These are phyloP conservation scores for Erannis defoliaria DNA, from an alignment of 2,888 invertebrate species.

Conservation along the genomic window DNA sequence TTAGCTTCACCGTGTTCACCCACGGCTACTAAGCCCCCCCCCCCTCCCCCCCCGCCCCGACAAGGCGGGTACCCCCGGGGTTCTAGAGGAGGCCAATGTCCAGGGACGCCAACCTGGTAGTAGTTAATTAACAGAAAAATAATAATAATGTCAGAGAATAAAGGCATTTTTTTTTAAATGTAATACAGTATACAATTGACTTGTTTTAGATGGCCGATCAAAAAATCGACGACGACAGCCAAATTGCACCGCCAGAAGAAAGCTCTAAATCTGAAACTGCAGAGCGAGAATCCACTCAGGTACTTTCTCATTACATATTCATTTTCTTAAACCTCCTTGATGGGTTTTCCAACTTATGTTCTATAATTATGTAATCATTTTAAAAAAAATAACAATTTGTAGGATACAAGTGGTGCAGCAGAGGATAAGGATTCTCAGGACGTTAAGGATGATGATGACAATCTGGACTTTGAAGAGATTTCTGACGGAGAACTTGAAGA, in stretches of 20 bases:
- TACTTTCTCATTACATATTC: slow-evolving; percentile 47
- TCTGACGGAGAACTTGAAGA: slow-evolving; percentile 96
- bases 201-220: slow-evolving; percentile 74
- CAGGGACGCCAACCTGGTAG: too few relatives aligned
- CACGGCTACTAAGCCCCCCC: too few relatives aligned
- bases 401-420: slow-evolving; percentile 77
- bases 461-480: slow-evolving; percentile 95
- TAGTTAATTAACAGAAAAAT: too few relatives aligned
- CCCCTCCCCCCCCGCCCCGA: too few relatives aligned
- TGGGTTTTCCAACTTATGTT: not conserved
- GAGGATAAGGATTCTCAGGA: slow-evolving; percentile 83
- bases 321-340: not conserved
- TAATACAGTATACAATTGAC: not conserved
- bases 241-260: slow-evolving; percentile 70
- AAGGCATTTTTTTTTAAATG: not conserved
- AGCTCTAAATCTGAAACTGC: slow-evolving; percentile 67
- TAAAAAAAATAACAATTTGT: too few relatives aligned
- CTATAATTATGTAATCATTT: not conserved
- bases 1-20: too few relatives aligned
- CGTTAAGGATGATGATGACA: slow-evolving; percentile 90
- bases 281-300: slow-evolving; percentile 80
- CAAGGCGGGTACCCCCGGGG: too few relatives aligned
- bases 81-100: too few relatives aligned
- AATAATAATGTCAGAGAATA: too few relatives aligned
- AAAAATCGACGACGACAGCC: slow-evolving; percentile 76